Conservation (phyloP, 2,113 vertebrate species). For the Vulpes lagopus region DNA sequence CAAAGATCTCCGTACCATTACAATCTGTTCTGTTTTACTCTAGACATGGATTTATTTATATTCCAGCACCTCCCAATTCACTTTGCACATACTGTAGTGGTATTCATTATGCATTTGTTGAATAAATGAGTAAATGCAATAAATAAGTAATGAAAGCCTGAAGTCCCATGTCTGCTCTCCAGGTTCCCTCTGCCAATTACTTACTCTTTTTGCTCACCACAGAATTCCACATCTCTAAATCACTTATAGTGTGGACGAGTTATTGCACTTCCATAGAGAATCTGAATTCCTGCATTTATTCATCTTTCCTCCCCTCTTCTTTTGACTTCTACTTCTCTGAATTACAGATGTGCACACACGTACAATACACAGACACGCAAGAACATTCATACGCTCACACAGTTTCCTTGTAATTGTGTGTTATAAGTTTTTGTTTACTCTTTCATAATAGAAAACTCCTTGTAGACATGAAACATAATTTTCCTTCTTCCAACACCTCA, state of each 20-base stretch:
- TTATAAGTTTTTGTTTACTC: background rate
- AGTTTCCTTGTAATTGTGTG: background rate
- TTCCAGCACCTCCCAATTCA: slow-evolving; percentile 46
- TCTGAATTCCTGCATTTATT: background rate
- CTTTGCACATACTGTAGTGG: slow-evolving; percentile 43
- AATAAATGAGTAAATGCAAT: slow-evolving; percentile 75
- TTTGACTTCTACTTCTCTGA: background rate
- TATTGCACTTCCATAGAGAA: slow-evolving; percentile 39
- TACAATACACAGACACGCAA: background rate
- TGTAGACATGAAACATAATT: background rate
- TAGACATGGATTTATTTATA: slow-evolving; percentile 61
- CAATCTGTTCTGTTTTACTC: slow-evolving; percentile 49
- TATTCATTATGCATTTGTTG: slow-evolving; percentile 72
- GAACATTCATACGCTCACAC: background rate
- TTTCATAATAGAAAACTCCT: background rate
- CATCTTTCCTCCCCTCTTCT: background rate
- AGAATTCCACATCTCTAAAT: slow-evolving; percentile 51
- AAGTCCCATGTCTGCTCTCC: slow-evolving; percentile 58
- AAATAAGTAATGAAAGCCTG: slow-evolving; percentile 72
- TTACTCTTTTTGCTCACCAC: slow-evolving; percentile 21
- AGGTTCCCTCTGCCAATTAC: slow-evolving; percentile 49
- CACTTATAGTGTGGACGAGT: background rate
- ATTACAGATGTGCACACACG: background rate
- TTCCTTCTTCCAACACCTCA: background rate
- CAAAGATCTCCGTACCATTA: slow-evolving; percentile 14